These are phyloP conservation scores for Malurus alboscapulatus DNA, from an alignment of 2,113 vertebrate species.

Conservation along the genomic window DNA sequence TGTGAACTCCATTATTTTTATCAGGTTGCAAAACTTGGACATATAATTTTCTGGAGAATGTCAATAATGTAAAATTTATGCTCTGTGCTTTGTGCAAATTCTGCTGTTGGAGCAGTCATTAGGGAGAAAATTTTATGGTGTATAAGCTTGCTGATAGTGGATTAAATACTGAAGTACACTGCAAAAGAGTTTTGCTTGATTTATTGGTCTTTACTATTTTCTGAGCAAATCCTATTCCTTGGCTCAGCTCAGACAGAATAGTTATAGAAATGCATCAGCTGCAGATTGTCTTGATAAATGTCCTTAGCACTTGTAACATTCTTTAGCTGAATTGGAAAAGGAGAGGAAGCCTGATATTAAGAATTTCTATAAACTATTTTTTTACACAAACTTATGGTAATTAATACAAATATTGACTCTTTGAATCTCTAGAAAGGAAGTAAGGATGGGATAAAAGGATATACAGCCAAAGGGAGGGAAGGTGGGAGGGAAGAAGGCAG, in stretches of 20 bases:
- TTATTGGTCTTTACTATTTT: not conserved
- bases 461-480: not conserved
- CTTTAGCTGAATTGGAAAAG: not conserved
- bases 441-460: not conserved
- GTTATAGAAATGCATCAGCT: not conserved
- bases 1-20: not conserved
- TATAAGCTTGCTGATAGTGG: not conserved
- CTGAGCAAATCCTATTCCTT: not conserved
- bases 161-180: slow-evolving; percentile 9
- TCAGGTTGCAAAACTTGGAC: not conserved
- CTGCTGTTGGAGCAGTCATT: not conserved
- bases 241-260: not conserved
- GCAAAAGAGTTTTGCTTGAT: not conserved
- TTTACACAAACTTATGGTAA: not conserved
- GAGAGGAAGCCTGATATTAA: not conserved
- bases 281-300: not conserved
- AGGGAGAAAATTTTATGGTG: not conserved
- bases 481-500: not conserved
- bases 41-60: not conserved
- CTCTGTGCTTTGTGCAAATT: not conserved
- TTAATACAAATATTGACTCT: not conserved
- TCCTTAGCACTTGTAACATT: not conserved
- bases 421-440: not conserved
- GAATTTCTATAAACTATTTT: not conserved
- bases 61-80: not conserved